These are phyloP conservation scores for Pegoplata infirma DNA, from an alignment of 2,888 invertebrate genomes.

Conservation along the genomic window DNA sequence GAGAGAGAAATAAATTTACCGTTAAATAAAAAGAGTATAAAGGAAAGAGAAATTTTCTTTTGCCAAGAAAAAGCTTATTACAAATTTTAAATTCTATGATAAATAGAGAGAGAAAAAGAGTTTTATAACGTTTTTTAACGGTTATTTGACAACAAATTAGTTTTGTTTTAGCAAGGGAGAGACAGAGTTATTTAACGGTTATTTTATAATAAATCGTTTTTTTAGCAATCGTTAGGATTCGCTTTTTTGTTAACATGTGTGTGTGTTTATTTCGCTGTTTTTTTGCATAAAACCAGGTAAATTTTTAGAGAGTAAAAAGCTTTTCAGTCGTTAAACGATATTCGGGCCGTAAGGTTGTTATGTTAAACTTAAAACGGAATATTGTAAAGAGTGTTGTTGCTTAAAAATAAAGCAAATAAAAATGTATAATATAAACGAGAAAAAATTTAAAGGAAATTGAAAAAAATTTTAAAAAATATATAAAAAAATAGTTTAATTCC, in stretches of 20 bases:
- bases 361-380: slow-evolving; percentile 30
- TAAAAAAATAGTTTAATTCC: not conserved
- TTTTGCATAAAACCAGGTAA: slow-evolving; percentile 47
- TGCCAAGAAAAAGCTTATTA: no score
- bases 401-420: not conserved
- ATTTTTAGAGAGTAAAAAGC: slow-evolving; percentile 57
- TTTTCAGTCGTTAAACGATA: slow-evolving; percentile 62
- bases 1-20: not conserved
- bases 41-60: not conserved
- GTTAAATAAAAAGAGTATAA: not conserved
- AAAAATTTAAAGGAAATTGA: slow-evolving; percentile 8
- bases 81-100: no score
- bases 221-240: slow-evolving; percentile 25
- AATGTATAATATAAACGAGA: not conserved
- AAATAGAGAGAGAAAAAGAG: not conserved
- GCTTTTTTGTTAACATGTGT: not conserved
- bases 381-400: not conserved
- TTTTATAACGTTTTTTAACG: not conserved
- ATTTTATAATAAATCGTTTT: slow-evolving; percentile 8
- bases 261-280: not conserved
- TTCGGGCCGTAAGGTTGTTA: slow-evolving; percentile 57
- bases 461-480: not conserved
- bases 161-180: not conserved
- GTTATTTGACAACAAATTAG: slow-evolving; percentile 23
- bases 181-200: slow-evolving; percentile 3